Percentiles rank a stretch among this genome's conserved stretches.
These are phyloP conservation scores for Liolophura sinensis DNA, from an alignment of 1,140 invertebrate species.

Conservation along the genomic window DNA sequence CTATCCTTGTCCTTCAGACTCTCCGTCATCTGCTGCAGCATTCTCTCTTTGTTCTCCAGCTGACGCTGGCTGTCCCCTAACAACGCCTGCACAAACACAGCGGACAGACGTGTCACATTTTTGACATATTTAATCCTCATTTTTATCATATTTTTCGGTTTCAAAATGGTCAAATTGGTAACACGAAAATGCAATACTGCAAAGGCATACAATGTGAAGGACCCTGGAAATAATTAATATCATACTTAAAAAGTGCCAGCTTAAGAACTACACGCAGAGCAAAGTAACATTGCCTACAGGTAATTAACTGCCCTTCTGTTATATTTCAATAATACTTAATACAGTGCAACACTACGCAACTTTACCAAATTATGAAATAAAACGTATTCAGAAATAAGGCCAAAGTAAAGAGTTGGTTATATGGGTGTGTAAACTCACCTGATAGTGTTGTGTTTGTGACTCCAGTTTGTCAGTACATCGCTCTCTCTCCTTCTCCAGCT, in stretches of 20 bases:
- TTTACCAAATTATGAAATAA: too few species aligned
- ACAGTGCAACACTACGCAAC: too few species aligned
- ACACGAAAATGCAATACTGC: not conserved
- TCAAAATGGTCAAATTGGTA: too few species aligned
- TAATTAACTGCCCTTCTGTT: too few species aligned
- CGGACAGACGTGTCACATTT: not conserved
- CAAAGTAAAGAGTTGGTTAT: too few species aligned
- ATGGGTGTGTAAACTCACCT: constrained; percentile 31
- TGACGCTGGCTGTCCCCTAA: constrained; percentile 26
- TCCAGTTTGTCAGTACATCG: constrained; percentile 18
- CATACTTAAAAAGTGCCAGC: too few species aligned
- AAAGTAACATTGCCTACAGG: too few species aligned
- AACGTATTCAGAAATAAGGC: too few species aligned
- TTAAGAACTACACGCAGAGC: too few species aligned
- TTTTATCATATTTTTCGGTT: constrained; percentile 1
- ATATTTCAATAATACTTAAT: too few species aligned
- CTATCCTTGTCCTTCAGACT: constrained; percentile 31
- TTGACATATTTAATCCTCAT: not conserved
- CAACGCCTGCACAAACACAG: constrained; percentile 5
- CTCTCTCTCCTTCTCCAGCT: constrained; percentile 32
- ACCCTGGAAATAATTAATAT: not conserved
- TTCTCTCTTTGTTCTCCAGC: constrained; percentile 33
- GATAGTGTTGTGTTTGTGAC: constrained; percentile 23
- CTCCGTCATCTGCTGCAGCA: constrained; percentile 33
- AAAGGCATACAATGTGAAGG: not conserved